Evolutionary conservation across 2,888 invertebrate genomes (phyloP), one percentile per base, ranked within the genome.

Genomic region (Ypsolopha scabrella): DNA sequence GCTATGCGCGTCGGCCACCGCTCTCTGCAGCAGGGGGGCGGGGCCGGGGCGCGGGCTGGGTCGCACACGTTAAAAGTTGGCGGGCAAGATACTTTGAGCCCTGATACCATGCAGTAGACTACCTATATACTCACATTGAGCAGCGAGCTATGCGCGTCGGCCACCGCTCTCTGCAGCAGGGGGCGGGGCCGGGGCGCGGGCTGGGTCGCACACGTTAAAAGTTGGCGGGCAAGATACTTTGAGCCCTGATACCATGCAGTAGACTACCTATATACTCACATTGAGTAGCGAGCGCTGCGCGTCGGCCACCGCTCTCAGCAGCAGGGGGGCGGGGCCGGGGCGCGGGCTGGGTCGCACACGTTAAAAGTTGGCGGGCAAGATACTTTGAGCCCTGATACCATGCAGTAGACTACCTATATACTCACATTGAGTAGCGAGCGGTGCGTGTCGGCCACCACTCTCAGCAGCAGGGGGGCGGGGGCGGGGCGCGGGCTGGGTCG

Each of bases 401-500:
- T 4, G 24, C 24, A 24, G 24, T 24, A 24, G 24, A 24, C 24
- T 24, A n/a, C n/a, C n/a, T n/a, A n/a, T n/a, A 24, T 14, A 68
- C 79, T 75, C 49, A 87, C 87, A 57, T 70, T 82, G 35, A 86
- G 65, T 51, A 86, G 59, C 44, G 97, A 97, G 67, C 93, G 92
- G 68, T 97, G 94, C 0, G 97, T 97, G 65, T 97, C 97, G 0
- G 94, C 95, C 35, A 97, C 93, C 0, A 97, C 97, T 60, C 93
- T 91, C 54, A 97, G 73, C 37, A 97, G 83, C 41, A 98, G 82
- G 62, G 92, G 79, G 48, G 79, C 74, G 14, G 76, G 69, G 11
- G 4, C 14, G 11, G 11, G 44, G 24, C 24, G 4, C 24, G 24
- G 24, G 24, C 4, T 2, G 24, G 24, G 24, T 3, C 24, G 4